Base-by-base conservation (phyloP, 2,797 vertebrate genomes). In the Urophycis tenuis region DNA sequence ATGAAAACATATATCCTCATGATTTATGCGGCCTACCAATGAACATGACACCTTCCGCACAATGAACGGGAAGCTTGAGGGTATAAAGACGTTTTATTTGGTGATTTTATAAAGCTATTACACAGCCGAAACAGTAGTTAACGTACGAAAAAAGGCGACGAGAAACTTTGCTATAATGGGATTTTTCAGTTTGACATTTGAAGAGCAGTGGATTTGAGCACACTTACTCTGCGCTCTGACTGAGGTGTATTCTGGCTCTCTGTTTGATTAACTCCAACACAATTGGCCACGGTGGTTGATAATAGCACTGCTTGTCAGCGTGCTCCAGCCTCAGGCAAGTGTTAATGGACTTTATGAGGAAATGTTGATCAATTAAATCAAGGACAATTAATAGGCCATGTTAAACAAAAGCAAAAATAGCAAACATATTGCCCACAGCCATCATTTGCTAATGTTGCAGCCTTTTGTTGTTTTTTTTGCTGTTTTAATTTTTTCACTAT, bases 361-460 rank as follows among this genome's bases (percentile, higher is more conserved):
- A 81, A 80, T 85, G 86, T 80, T 87, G 80, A 91, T 91, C 86
- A 92, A 87, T 92, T 92, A 85, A 85, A 86, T 89, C 74, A 84
- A 81, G 81, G 73, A 74, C 74, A 90, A 91, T 92, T 90, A 93
- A 89, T 88, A 88, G 81, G 73, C 82, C 69, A 72, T 87, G 85
- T 78, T 85, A 45, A 88, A 86, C 80, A 85, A 92, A 90, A 82
- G 77, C 53, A 82, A 84, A 89, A 87, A 82, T 81, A 78, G 72
- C 79, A 81, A 89, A 90, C 86, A 49, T 86, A 88, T 78, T 75
- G 81, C 84, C 81, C 72, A 6, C 41, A 89, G 87, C 75, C 78
- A 83, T 71, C 71, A 36, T 77, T 35, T n/a, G 33, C 78, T 78
- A 82, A 84, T 83, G 77, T 67, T 77, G 69, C 39, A 73, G 32